Percentiles rank a stretch among this genome's conserved stretches.
Conservation (phyloP, 1,140 invertebrate species). For the Aphis craccivora region DNA sequence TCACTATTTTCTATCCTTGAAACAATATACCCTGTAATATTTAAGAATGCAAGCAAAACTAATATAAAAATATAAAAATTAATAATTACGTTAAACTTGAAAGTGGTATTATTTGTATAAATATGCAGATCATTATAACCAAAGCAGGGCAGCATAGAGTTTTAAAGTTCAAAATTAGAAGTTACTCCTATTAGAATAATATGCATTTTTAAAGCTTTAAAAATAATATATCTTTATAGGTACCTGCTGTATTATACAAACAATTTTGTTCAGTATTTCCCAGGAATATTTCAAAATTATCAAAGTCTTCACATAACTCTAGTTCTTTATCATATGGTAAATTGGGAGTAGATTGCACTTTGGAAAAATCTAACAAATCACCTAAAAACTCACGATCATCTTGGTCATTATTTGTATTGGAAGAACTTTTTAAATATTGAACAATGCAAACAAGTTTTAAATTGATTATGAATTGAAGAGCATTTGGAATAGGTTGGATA, state of each 20-base stretch:
- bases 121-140: neutral
- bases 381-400: neutral
- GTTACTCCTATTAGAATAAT: neutral
- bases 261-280: neutral
- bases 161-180: neutral
- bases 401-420: neutral
- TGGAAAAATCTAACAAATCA: neutral
- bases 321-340: no score
- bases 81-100: neutral
- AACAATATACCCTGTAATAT: neutral
- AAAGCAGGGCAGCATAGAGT: neutral
- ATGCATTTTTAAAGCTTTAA: no score
- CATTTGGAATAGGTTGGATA: neutral
- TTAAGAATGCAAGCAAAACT: neutral
- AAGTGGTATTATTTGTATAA: neutral
- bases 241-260: neutral
- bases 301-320: neutral
- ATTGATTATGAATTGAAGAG: neutral
- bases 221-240: no score
- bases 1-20: neutral
- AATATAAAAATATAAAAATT: neutral
- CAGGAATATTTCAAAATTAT: neutral
- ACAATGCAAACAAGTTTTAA: neutral
- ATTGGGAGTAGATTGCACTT: no score
- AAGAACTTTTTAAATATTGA: neutral